Base-by-base conservation (phyloP, 1,140 invertebrate species). In the Drosophila orosa region DNA sequence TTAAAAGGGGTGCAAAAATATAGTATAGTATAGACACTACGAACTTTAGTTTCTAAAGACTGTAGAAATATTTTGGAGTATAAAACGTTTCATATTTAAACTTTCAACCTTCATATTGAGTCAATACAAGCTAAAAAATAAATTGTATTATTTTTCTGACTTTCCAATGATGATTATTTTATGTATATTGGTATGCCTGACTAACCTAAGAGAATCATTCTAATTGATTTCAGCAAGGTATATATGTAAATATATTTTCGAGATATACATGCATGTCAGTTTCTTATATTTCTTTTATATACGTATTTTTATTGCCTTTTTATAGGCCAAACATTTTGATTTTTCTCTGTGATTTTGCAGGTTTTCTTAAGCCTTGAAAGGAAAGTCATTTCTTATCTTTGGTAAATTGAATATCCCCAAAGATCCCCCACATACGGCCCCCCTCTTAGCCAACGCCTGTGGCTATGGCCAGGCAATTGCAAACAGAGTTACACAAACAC, bases 391-490 rank as follows among this genome's bases (percentile, higher is more conserved):
- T 50, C 65, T 35, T 52, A 57, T 47, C 48, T 19, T 47, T 39
- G 25, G 22, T 35, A 39, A 71, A 71, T 57, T 37, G 33, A 48
- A 71, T 73, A 73, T 73, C 33, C 24, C 7, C 12, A 45, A 19
- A 27, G 33, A 15, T 17, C 3, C 13, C 15, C 12, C 27, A 29
- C n/a, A 58, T 22, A 22, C 7, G 9, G 29, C 12, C 13, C 17
- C 33, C 50, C 60, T 40, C 31, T 57, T 62, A 12, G 27, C 31
- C 63, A 37, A 55, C 59, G 80, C 80, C 80, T 59, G 72, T 84
- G 81, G 48, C 81, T 58, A 62, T 9, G 39, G 60, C 60, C 55
- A 40, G 33, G 63, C 73, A 80, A 80, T 84, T 50, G 74, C 65
- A 60, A 66, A 66, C 48, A 79, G 13, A 63, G 35, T 59, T 56